These are phyloP conservation scores for Thereuonema tuberculata DNA, from an alignment of 1,140 invertebrate species.

Conservation along the genomic window DNA sequence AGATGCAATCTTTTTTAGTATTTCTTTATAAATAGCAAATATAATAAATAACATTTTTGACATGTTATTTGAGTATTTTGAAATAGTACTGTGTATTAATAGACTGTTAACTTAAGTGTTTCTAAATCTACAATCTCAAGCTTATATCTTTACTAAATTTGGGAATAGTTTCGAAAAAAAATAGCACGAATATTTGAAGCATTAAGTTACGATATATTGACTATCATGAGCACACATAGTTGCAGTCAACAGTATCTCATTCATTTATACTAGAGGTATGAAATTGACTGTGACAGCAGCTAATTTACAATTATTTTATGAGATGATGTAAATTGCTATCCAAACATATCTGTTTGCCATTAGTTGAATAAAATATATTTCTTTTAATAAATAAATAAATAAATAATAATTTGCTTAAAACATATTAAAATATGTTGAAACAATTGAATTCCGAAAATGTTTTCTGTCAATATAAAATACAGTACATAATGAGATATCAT, in stretches of 20 bases:
- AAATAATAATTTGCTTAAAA: too few relatives aligned
- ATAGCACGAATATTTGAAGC: neutral
- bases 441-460: neutral
- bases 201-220: too few relatives aligned
- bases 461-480: neutral
- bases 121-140: neutral
- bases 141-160: neutral
- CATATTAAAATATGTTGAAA: too few relatives aligned
- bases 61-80: neutral
- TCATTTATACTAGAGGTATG: too few relatives aligned
- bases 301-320: too few relatives aligned
- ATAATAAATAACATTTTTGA: neutral
- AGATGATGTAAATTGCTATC: too few relatives aligned
- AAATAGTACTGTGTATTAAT: neutral
- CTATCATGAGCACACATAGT: too few relatives aligned
- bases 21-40: neutral
- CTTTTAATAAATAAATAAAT: too few relatives aligned
- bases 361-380: too few relatives aligned
- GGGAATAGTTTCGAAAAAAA: neutral
- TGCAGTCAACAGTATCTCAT: too few relatives aligned
- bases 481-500: neutral
- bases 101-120: neutral
- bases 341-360: too few relatives aligned
- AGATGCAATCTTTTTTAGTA: constrained; percentile 6
- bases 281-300: too few relatives aligned